Evolutionary conservation across 2,797 vertebrate species (phyloP), one percentile per base, ranked within the genome.

Genomic region (Sebastiscus tertius): DNA sequence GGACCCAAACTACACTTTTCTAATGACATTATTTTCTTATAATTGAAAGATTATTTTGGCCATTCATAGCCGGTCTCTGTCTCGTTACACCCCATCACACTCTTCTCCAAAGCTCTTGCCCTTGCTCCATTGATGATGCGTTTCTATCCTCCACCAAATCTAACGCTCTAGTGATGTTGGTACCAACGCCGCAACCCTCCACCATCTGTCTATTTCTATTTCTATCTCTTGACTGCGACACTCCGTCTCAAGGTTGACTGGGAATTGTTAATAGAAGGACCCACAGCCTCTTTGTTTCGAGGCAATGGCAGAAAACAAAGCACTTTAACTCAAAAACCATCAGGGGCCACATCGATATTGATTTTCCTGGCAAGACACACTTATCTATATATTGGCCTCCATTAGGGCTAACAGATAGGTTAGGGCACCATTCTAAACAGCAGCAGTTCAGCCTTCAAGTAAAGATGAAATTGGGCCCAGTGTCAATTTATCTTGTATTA

Each of bases 331-430:
- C 82, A 81, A 85, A 94, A 93, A 93, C 89, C 92, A 92, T 95
- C 95, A 94, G 86, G 73, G 87, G 87, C 87, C 91, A 94, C 93
- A 94, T 92, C 83, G 91, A 95, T 96, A 96, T 96, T 96, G 96
- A 96, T 96, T 96, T 90, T 95, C 89, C 80, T 79, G 82, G 92
- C 89, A 90, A 88, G 90, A 85, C 93, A 92, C 91, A 95, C 92
- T 96, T 95, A 94, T 92, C 93, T 94, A 89, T 95, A 95, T 94
- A 95, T 94, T 94, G 94, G 91, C 85, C 92, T 95, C 93, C 89
- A 94, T 95, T 95, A 95, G 76, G 31, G 59, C 84, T 90, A 92
- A 91, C 87, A 91, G 88, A 92, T 84, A 86, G 89, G 93, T 81
- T 84, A 87, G 84, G 89, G 91, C 80, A 84, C 76, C 89, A 66